Base-by-base conservation (phyloP, 2,797 vertebrate genomes). In the Echeneis naucrates region DNA sequence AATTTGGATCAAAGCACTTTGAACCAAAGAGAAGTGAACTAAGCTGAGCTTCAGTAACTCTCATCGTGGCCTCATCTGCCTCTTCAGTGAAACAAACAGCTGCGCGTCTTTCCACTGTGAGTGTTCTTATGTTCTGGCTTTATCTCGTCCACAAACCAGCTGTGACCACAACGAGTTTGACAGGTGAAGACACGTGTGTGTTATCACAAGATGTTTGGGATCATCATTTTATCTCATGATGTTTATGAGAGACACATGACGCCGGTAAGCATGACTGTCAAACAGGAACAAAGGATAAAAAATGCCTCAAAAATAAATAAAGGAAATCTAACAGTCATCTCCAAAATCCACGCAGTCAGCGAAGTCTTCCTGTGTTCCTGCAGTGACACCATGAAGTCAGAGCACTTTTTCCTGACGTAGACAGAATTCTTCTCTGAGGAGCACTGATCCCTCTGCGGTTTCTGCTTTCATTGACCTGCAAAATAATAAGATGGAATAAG, bases 381-480 rank as follows among this genome's bases (percentile, higher is more conserved):
- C 10, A 1, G 2, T 45, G 48, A 23, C 26, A 12, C 19, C 16
- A 21, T 4, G 1, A 52, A 30, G 19, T 6, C 47, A 21, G 17
- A 45, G 38, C 33, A 32, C 13, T 52, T 38, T 44, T 32, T 48
- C 33, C n/a, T 4, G 2, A 47, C 16, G 7, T 24, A n/a, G 21
- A 53, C 37, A n/a, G 1, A 42, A 12, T 4, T 3, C 16, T 16
- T 67, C 17, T 13, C n/a, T 13, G 30, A 14, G n/a, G n/a, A n/a
- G n/a, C n/a, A n/a, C n/a, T n/a, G n/a, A n/a, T n/a, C n/a, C n/a
- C n/a, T n/a, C n/a, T n/a, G n/a, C n/a, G 27, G 37, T 48, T 62
- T 64, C 26, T 38, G 61, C 35, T 51, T 75, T 19, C 54, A 68
- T 0, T 17, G 24, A 68, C 60, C 81, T 88, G 58, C 48, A 86